Percentiles rank a stretch among this genome's conserved stretches.
Evolutionary conservation across 2,888 invertebrate species (phyloP).

Genomic region (Elegia similella): DNA sequence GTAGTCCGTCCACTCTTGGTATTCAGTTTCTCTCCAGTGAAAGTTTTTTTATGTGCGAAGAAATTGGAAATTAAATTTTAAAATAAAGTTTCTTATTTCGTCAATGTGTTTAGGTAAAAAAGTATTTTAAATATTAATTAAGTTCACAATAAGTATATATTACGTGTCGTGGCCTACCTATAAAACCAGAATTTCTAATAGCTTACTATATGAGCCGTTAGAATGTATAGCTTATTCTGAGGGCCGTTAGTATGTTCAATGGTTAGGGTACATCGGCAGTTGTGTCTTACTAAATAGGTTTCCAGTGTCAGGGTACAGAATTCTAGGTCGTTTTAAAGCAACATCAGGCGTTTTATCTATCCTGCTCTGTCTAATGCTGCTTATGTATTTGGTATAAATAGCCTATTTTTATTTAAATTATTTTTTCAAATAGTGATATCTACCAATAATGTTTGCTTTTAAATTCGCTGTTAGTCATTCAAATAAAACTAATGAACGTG

Average conservation of each 20-base stretch:
- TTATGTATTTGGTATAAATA: too few relatives aligned
- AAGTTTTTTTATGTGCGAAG: conserved; percentile 6
- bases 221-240: too few relatives aligned
- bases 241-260: not conserved
- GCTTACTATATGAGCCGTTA: not conserved
- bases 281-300: not conserved
- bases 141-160: too few relatives aligned
- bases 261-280: not conserved
- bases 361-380: too few relatives aligned
- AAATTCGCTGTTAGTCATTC: too few relatives aligned
- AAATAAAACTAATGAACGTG: too few relatives aligned
- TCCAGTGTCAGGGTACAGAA: not conserved
- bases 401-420: too few relatives aligned
- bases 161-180: not conserved
- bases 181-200: not conserved
- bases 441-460: too few relatives aligned
- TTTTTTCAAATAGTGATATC: too few relatives aligned
- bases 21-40: conserved; percentile 6
- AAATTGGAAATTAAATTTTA: not conserved
- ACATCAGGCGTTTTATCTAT: not conserved
- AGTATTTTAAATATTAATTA: too few relatives aligned
- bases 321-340: not conserved
- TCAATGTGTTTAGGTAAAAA: too few relatives aligned
- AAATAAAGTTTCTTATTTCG: too few relatives aligned
- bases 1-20: not conserved